Percentiles rank a stretch among this genome's conserved stretches.
Conservation (phyloP, 64 coral and sea anemone species). For the Montipora cactus region DNA sequence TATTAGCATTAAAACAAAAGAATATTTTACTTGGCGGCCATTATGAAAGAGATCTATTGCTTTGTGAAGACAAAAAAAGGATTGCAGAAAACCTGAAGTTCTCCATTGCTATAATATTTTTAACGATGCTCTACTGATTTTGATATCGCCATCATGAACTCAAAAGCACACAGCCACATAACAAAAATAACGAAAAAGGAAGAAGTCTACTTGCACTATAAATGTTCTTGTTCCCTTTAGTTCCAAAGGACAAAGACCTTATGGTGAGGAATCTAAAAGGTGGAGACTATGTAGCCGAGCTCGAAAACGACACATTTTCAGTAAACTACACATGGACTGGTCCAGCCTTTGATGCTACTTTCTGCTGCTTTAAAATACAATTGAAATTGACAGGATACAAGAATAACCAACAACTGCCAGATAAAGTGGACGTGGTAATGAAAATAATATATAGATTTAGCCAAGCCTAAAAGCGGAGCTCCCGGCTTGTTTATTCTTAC, state of each 20-base stretch:
- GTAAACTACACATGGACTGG: conserved; percentile 13
- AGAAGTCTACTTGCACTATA: not conserved
- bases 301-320: not conserved
- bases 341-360: not conserved
- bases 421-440: not conserved
- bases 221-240: not conserved
- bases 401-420: not conserved
- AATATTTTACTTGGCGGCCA: too few species aligned
- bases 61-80: too few species aligned
- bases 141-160: too few species aligned
- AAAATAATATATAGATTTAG: too few species aligned
- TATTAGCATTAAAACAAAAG: too few species aligned
- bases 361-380: not conserved
- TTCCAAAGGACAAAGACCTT: not conserved
- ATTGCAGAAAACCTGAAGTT: too few species aligned
- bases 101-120: too few species aligned
- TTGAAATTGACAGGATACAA: conserved; percentile 14
- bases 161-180: too few species aligned
- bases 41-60: too few species aligned
- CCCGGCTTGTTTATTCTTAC: too few species aligned
- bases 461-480: too few species aligned
- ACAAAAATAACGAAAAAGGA: not conserved
- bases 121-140: too few species aligned
- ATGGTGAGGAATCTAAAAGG: not conserved
- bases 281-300: not conserved